Evolutionary conservation across 1,140 invertebrate species (phyloP).

Genomic region (Anastatus disparis): DNA sequence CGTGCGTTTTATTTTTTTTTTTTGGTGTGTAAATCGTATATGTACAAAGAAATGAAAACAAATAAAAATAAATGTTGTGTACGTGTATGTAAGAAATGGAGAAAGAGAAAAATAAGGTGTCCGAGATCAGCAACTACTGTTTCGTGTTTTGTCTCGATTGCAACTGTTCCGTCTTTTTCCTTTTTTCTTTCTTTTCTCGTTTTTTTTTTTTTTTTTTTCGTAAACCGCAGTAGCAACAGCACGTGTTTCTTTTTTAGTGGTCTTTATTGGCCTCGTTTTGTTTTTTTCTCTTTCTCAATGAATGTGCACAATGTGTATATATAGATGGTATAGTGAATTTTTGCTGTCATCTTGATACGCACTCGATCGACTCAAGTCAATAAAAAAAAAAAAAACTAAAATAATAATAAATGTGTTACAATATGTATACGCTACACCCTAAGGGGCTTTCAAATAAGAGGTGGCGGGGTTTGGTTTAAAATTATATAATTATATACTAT

Average conservation of each 20-base stretch:
- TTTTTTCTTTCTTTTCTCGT: not conserved
- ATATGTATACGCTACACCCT: slow-evolving; percentile 17
- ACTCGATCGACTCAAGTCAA: not conserved
- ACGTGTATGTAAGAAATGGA: not conserved
- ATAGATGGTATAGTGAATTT: no score
- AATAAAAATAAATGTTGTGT: not conserved
- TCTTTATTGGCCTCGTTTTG: no score
- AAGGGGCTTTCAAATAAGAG: slow-evolving; percentile 7
- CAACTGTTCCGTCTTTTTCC: slow-evolving; percentile 18
- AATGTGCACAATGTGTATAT: no score
- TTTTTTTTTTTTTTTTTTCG: slow-evolving; percentile 10
- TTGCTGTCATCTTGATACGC: not conserved
- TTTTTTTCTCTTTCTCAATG: no score
- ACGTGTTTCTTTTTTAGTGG: no score
- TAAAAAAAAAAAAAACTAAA: slow-evolving; percentile 14
- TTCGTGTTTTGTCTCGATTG: slow-evolving; percentile 3
- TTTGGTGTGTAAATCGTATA: no score
- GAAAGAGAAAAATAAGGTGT: slow-evolving; percentile 13
- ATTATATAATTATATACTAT: slow-evolving; percentile 13
- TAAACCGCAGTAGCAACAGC: not conserved
- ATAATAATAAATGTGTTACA: slow-evolving; percentile 9
- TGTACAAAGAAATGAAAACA: no score
- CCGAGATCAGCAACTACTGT: not conserved
- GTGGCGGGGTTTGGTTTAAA: no score
- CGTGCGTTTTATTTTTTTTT: no score